Evolutionary conservation across 2,888 invertebrate genomes (phyloP).

Genomic region (Eremobia ochroleuca): DNA sequence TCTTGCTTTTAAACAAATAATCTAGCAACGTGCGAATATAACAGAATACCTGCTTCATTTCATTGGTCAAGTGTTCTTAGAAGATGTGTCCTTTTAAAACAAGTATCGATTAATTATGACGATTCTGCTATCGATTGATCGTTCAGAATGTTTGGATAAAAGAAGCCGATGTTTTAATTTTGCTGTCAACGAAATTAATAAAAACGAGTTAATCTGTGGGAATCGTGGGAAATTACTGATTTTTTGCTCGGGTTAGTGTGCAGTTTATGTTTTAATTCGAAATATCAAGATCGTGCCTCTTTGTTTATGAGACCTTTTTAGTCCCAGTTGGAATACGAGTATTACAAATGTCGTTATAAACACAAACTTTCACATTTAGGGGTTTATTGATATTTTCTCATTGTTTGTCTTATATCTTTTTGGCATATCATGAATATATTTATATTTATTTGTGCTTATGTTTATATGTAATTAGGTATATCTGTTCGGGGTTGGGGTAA

Average conservation of each 20-base stretch:
- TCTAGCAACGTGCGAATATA: slow-evolving; percentile 80
- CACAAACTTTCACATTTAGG: neutral
- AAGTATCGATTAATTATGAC: slow-evolving; percentile 45
- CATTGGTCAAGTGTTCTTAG: slow-evolving; percentile 55
- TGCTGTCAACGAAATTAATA: slow-evolving; percentile 2
- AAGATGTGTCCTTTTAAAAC: slow-evolving; percentile 44
- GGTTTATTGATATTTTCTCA: no score
- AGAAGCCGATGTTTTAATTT: slow-evolving; percentile 44
- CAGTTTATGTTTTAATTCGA: neutral
- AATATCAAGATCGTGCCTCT: neutral
- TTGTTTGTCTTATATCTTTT: no score
- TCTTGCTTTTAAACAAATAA: slow-evolving; percentile 84
- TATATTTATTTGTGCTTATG: no score
- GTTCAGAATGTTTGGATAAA: slow-evolving; percentile 16
- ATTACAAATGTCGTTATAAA: neutral
- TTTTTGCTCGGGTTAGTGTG: neutral
- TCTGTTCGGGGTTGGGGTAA: no score
- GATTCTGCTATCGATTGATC: slow-evolving; percentile 29
- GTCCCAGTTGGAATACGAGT: neutral
- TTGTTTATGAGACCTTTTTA: neutral
- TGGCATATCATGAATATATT: no score
- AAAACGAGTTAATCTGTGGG: neutral
- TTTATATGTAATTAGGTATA: no score
- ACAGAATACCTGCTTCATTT: slow-evolving; percentile 60
- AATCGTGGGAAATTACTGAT: neutral